Evolutionary conservation across 2,888 invertebrate genomes (phyloP), one percentile per base, ranked within the genome.

Genomic region (Punctoribates punctum): DNA sequence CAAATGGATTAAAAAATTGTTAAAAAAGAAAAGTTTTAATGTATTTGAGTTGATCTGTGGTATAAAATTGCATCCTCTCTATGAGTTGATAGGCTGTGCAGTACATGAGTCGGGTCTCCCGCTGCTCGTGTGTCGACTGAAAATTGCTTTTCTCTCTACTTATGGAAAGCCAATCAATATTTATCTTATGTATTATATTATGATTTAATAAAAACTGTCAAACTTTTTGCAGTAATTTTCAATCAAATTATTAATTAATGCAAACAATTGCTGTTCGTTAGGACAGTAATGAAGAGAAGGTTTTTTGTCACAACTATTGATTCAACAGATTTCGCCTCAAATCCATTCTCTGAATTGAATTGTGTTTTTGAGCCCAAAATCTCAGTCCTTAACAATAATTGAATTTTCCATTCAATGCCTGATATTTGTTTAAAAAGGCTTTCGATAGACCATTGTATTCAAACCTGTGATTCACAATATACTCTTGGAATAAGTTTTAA

Each of bases 1-100:
- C 20, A 42, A 67, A 67, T 42, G 67, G 67, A 67, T 67, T 67
- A 67, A 67, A 57, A n/a, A 67, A 67, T 67, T 42, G 42, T 42
- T 29, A 20, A 23, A 67, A 42, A 34, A 42, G 42, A 42, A 42
- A 42, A 27, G 17, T 65, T 65, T 65, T 65, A 34, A 65, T 34
- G 17, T 13, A 29, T 23, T 42, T 38, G 34, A 42, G 38, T 67
- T 67, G 11, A 20, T 67, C 67, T 67, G 20, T 67, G 67, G 67
- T 67, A 29, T 67, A 27, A 42, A 65, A 67, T 67, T n/a, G 67
- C 17, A 67, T 67, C 67, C 20, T 29, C 23, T 29, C 15, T 65
- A 38, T 67, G 67, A 20, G 11, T 34, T 42, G 11, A 20, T 3
- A 34, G 42, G 20, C 67, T 67, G 4, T 38, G 2, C 34, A 42